Evolutionary conservation across 30 jellyfish, hydroid and myxozoan genomes (phyloP), one percentile per base, ranked within the genome.

Genomic region (Clytia hemisphaerica): DNA sequence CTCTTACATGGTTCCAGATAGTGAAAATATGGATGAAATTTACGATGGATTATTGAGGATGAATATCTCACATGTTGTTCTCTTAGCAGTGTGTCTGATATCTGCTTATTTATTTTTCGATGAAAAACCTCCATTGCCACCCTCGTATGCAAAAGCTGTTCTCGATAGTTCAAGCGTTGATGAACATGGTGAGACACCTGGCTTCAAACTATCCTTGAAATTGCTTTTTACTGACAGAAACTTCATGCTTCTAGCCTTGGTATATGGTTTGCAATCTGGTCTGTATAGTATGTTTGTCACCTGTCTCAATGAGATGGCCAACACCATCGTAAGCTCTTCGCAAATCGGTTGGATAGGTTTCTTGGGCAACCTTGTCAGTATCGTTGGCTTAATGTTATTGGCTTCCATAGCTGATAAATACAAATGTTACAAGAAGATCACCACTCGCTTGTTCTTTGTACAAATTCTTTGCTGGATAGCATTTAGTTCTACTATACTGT

Each of bases 311-410:
- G 88, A 82, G 61, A 45, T 73, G n/a, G 69, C 71, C 5, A 72
- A 69, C 48, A 37, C 79, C 6, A 32, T 32, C 16, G 82, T 73
- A 6, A 49, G 83, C 0, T 79, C 73, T 40, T 50, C 53, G 10
- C 34, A 19, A 9, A 73, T 82, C 67, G 94, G 94, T 26, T 66
- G 82, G 79, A 64, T 82, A 72, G 94, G 94, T 14, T 82, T 82
- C 42, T 58, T 45, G 1, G 83, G 79, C 21, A 73, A 85, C 15
- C 10, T 75, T 0, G 29, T 45, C 18, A 89, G 89, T n/a, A 33
- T 79, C 0, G 73, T 42, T 22, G 78, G 74, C 18, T 73, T 61
- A 12, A 44, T 82, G 22, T 34, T 73, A 14, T 70, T 60, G 15
- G 80, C 88, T 5, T 25, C 55, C 4, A 24, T 74, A 14, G 16